Percentiles rank a stretch among this genome's conserved stretches.
Evolutionary conservation across 1,140 invertebrate species (phyloP).

Genomic region (Prorops nasuta): DNA sequence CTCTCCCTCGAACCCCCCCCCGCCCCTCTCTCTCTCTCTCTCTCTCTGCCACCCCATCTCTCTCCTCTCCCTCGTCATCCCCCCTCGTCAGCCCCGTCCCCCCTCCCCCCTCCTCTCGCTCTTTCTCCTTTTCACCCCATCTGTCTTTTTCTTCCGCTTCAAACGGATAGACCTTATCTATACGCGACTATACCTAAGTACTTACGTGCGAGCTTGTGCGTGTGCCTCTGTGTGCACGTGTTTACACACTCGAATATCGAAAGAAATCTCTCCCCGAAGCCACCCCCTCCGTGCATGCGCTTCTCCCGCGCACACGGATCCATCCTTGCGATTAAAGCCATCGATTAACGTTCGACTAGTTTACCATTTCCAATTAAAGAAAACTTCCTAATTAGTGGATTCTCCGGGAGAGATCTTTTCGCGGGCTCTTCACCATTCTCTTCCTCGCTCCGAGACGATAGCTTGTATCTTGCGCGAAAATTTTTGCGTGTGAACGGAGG

Average conservation of each 20-base stretch:
- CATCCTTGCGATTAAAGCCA: too few relatives aligned
- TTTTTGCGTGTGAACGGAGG: too few relatives aligned
- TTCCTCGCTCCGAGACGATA: too few relatives aligned
- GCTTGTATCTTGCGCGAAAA: too few relatives aligned
- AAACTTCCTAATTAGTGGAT: too few relatives aligned
- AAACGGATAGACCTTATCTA: slow-evolving; percentile 6
- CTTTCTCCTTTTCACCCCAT: slow-evolving; percentile 9
- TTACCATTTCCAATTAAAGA: too few relatives aligned
- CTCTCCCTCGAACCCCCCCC: slow-evolving; percentile 8
- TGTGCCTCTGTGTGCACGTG: slow-evolving; percentile 19
- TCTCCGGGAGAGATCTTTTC: too few relatives aligned
- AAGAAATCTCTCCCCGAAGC: slow-evolving; percentile 12
- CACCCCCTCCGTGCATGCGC: too few relatives aligned
- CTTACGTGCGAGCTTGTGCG: slow-evolving; percentile 12
- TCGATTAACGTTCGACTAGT: too few relatives aligned
- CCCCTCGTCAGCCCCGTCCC: slow-evolving; percentile 20
- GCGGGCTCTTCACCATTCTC: too few relatives aligned
- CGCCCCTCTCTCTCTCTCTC: slow-evolving; percentile 1
- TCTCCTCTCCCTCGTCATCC: slow-evolving; percentile 23
- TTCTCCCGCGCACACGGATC: too few relatives aligned
- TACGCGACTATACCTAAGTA: slow-evolving; percentile 1
- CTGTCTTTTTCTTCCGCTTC: slow-evolving; percentile 6
- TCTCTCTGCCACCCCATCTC: slow-evolving; percentile 9
- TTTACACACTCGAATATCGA: slow-evolving; percentile 17
- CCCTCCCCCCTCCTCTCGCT: slow-evolving; percentile 9